phyloP scores from a whole-genome alignment of 2,888 invertebrate species.

The Plusia festucae region DNA sequence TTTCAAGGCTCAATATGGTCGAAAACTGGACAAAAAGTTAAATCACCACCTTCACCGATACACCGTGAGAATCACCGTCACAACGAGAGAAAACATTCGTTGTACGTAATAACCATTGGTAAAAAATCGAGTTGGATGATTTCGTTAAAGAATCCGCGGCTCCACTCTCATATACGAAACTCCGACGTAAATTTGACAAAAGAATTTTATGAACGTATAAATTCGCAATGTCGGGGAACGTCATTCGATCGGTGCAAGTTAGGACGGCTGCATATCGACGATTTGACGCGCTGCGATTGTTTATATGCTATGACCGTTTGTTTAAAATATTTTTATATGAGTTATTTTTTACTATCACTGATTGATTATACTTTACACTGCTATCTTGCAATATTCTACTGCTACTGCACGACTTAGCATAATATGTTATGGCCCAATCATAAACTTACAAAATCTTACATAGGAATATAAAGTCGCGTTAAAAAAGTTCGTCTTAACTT shows the following conservation, averaged over 20 bases:
- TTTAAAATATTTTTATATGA: neutral
- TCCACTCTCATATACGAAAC: constrained; percentile 78
- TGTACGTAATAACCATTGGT: constrained; percentile 77
- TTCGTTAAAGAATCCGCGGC: constrained; percentile 82
- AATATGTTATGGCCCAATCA: too few species aligned
- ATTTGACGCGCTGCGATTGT: constrained; percentile 18
- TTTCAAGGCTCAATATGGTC: neutral
- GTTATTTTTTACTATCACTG: neutral
- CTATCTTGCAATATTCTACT: too few species aligned
- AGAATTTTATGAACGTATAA: constrained; percentile 88
- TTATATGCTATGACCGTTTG: neutral
- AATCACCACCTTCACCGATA: constrained; percentile 10
- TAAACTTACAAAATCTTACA: too few species aligned
- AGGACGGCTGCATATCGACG: constrained; percentile 46
- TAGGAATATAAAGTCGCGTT: too few species aligned
- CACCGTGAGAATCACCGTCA: constrained; percentile 44
- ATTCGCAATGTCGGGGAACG: constrained; percentile 76
- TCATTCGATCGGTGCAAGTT: constrained; percentile 78
- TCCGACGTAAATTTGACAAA: constrained; percentile 87
- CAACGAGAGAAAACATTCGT: constrained; percentile 47
- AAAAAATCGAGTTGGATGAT: constrained; percentile 79
- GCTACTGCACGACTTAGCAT: too few species aligned
- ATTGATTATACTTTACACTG: too few species aligned
- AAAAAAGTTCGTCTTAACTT: too few species aligned
- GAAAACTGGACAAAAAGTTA: neutral